A percentile compares a stretch with the other conserved stretches of the same genome.
Conservation (phyloP, 1,140 invertebrate genomes). For the Tetraneura akinire region DNA sequence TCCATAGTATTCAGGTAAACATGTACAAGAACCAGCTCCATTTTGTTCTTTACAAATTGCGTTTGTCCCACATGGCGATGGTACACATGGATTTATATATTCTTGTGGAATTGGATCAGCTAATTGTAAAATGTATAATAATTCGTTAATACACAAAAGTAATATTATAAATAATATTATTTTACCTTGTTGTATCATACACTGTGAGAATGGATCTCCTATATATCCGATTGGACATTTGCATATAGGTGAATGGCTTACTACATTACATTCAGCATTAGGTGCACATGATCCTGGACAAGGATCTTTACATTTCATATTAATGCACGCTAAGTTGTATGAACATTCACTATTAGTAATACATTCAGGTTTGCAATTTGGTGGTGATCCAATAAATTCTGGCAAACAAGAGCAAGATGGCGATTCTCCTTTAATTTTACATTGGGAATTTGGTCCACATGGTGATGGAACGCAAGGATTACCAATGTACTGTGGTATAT, state of each 20-base stretch:
- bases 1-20: conserved; percentile 66
- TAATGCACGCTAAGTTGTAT: conserved; percentile 62
- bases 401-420: conserved; percentile 65
- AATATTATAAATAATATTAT: neutral
- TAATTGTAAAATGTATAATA: conserved; percentile 40
- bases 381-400: conserved; percentile 64
- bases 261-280: conserved; percentile 62
- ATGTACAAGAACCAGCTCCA: conserved; percentile 66
- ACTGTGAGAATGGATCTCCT: conserved; percentile 65
- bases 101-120: conserved; percentile 57
- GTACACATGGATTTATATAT: conserved; percentile 61
- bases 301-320: conserved; percentile 62
- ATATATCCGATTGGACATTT: conserved; percentile 62
- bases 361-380: conserved; percentile 64
- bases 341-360: conserved; percentile 64
- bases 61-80: conserved; percentile 67
- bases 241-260: conserved; percentile 64
- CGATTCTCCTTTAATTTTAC: conserved; percentile 63
- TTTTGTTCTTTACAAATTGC: conserved; percentile 66
- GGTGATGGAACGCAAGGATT: conserved; percentile 67
- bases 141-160: neutral
- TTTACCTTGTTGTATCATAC: conserved; percentile 56
- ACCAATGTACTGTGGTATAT: conserved; percentile 54
- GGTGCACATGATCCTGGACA: conserved; percentile 64
- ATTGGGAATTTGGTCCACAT: conserved; percentile 69